Base-by-base conservation (phyloP, 2,113 vertebrate species). In the Esox niger region DNA sequence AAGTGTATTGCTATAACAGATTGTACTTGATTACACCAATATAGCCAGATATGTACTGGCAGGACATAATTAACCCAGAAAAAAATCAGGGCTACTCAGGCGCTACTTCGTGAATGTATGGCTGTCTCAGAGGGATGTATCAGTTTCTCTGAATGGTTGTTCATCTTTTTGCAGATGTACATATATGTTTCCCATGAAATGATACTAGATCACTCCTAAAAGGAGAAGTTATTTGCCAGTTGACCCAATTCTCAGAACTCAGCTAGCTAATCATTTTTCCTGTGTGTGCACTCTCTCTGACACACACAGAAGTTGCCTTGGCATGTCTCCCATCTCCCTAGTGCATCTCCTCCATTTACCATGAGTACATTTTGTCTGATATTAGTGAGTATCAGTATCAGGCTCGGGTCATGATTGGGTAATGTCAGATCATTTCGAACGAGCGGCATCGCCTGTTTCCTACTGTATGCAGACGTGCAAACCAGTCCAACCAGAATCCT, bases 401-500 rank as follows among this genome's bases (percentile, higher is more conserved):
- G 38, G 57, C 20, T 15, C 5, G 49, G 27, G 38, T 47, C 30
- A 32, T 21, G 3, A 47, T 25, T 31, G 23, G 20, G 3, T 66
- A 56, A 21, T 57, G 31, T 57, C 58, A 54, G 20, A 35, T 62
- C 27, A 7, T 55, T 31, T 66, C 10, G 67, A 10, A 23, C 58
- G 29, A 46, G 59, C 52, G 6, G 25, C 13, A n/a, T n/a, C n/a
- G n/a, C 35, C 26, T 66, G 2, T 21, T 15, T 47, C 46, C 52
- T 62, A 15, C 31, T n/a, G 33, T 75, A 71, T 63, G 31, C 11
- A 38, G 10, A 38, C 62, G 70, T 56, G 15, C 30, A 35, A 83
- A 79, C 77, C 74, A 68, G 80, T 84, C 71, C n/a, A 59, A 43
- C 72, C 61, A 70, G 73, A 79, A 68, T 78, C 23, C 49, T 33